A percentile compares a stretch with the other conserved stretches of the same genome.
These are phyloP conservation scores for Nematolebias whitei DNA, from an alignment of 2,113 vertebrate species.

Conservation along the genomic window DNA sequence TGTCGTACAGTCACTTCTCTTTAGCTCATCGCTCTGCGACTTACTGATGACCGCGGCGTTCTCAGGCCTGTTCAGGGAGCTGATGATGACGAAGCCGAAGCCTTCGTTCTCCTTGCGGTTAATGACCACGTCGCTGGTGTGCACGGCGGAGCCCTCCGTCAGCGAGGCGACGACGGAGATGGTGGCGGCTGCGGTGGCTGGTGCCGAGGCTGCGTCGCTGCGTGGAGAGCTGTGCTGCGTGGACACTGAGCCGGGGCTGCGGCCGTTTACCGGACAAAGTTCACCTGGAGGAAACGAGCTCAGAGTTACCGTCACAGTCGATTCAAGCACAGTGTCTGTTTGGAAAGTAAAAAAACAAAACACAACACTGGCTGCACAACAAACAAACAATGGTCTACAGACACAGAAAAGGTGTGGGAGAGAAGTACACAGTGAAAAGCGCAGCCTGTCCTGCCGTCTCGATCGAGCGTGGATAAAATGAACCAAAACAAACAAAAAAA, in stretches of 20 bases:
- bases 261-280: conserved; percentile 91
- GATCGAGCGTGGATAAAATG: conserved; percentile 22
- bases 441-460: conserved; percentile 20
- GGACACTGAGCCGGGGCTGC: conserved; percentile 91
- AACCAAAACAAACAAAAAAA: conserved; percentile 2
- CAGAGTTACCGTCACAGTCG: background rate
- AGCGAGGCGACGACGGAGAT: conserved; percentile 62
- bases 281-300: conserved; percentile 82
- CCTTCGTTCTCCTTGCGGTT: conserved; percentile 98
- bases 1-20: too few relatives aligned
- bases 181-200: conserved; percentile 65
- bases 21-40: conserved; percentile 51
- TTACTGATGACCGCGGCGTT: conserved; percentile 92
- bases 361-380: background rate
- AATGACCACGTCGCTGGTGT: conserved; percentile 93
- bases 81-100: conserved; percentile 99
- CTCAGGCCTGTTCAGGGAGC: conserved; percentile 94
- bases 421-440: conserved; percentile 38
- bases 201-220: conserved; percentile 84
- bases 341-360: conserved; percentile 4
- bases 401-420: conserved; percentile 24
- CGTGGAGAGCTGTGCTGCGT: conserved; percentile 96
- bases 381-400: conserved; percentile 29
- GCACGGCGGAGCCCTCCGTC: conserved; percentile 85
- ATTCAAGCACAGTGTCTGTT: too few relatives aligned